Evolutionary conservation across 1,140 invertebrate species (phyloP).

Genomic region (Sarcophaga peregrina): DNA sequence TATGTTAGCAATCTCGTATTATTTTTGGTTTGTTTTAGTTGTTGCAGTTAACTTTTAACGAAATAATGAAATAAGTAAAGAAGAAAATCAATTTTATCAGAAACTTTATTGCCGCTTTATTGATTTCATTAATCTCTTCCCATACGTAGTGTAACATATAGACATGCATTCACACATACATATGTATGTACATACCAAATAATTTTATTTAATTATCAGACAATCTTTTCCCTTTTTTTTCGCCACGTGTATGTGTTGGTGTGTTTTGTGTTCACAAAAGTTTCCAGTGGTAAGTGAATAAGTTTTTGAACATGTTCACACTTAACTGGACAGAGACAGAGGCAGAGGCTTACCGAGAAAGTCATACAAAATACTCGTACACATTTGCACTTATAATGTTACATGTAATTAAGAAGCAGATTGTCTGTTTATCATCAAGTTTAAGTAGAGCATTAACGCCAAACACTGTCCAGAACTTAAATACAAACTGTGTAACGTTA

Average conservation of each 20-base stretch:
- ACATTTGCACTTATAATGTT: background rate
- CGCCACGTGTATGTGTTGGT: background rate
- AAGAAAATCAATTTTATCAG: conserved; percentile 2
- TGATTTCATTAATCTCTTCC: conserved; percentile 2
- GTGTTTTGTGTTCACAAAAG: background rate
- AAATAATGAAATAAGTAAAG: conserved; percentile 16
- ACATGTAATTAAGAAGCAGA: conserved; percentile 10
- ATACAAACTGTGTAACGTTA: background rate
- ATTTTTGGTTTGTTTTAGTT: background rate
- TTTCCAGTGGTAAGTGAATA: background rate
- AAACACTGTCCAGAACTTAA: background rate
- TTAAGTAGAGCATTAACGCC: conserved; percentile 8
- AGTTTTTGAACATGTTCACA: background rate
- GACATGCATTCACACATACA: background rate
- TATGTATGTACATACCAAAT: background rate
- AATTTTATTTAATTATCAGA: conserved; percentile 15
- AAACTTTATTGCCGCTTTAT: conserved; percentile 5
- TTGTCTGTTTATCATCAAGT: conserved; percentile 12
- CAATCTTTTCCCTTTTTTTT: background rate
- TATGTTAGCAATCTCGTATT: background rate
- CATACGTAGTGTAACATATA: background rate
- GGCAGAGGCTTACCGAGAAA: too few species aligned
- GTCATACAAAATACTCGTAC: background rate
- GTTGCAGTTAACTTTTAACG: background rate
- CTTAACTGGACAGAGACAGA: background rate